phyloP scores from a whole-genome alignment of 2,888 invertebrate genomes.

The Ellobium chinense region DNA sequence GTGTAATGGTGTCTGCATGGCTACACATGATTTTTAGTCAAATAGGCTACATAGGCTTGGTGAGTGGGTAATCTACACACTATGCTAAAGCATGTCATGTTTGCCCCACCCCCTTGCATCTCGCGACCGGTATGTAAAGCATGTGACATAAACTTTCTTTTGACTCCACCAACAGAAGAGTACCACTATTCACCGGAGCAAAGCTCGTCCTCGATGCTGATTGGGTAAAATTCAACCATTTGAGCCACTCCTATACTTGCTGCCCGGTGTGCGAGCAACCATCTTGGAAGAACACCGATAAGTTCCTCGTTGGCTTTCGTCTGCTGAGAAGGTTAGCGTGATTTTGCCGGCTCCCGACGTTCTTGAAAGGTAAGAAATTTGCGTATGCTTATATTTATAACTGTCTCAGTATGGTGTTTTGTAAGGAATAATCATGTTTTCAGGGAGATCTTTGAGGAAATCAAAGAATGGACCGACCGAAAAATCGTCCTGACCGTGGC shows the following conservation, averaged over 20 bases:
- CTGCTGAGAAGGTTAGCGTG: background rate
- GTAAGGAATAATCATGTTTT: no score
- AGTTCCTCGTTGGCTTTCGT: constrained; percentile 6
- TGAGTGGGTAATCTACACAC: no score
- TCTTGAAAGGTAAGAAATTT: constrained; percentile 4
- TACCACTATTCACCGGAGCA: background rate
- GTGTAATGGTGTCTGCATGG: no score
- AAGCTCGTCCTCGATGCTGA: background rate
- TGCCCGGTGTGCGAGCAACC: constrained; percentile 30
- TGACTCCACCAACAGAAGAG: constrained; percentile 20
- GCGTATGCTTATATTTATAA: background rate
- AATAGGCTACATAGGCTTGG: no score
- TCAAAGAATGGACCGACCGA: no score
- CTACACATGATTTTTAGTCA: no score
- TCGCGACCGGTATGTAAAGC: background rate
- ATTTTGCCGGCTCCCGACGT: background rate
- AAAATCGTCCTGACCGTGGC: background rate
- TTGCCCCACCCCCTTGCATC: background rate
- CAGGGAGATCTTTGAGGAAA: no score
- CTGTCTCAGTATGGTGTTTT: no score
- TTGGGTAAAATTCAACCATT: constrained; percentile 25
- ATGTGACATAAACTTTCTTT: background rate
- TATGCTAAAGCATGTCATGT: no score
- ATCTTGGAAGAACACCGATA: constrained; percentile 24
- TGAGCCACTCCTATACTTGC: background rate